Evolutionary conservation across 2,888 invertebrate species (phyloP).

Genomic region (Drosophila phalerata): DNA sequence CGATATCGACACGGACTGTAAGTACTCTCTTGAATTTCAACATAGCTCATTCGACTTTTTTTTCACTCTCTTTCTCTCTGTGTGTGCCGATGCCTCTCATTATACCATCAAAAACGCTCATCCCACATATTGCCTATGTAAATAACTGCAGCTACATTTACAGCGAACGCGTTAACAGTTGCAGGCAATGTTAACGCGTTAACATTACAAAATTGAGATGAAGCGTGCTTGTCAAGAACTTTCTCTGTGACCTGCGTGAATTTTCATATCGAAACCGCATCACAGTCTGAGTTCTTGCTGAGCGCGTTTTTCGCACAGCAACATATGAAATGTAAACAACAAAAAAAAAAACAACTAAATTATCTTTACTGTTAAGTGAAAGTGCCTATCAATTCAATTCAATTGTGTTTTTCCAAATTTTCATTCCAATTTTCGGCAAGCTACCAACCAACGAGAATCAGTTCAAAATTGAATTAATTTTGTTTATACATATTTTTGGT

Average conservation of each 20-base stretch:
- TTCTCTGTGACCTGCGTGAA: constrained; percentile 92
- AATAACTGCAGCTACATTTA: constrained; percentile 40
- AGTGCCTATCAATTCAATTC: constrained; percentile 1
- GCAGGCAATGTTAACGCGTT: constrained; percentile 15
- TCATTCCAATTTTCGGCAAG: constrained; percentile 52
- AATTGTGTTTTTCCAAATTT: constrained; percentile 22
- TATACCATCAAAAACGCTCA: constrained; percentile 20
- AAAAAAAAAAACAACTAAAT: background rate
- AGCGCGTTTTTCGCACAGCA: constrained; percentile 86
- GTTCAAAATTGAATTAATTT: constrained; percentile 82
- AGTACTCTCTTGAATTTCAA: constrained; percentile 17
- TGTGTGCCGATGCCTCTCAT: constrained; percentile 18
- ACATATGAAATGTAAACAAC: constrained; percentile 78
- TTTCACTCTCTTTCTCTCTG: background rate
- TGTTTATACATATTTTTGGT: constrained; percentile 15
- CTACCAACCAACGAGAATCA: constrained; percentile 81
- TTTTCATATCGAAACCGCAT: constrained; percentile 87
- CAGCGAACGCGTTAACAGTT: background rate
- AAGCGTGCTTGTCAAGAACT: constrained; percentile 88
- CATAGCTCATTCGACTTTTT: background rate
- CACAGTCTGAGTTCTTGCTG: constrained; percentile 98
- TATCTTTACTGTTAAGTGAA: constrained; percentile 1
- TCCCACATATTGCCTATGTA: constrained; percentile 35
- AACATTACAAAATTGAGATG: constrained; percentile 24
- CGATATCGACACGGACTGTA: constrained; percentile 67